Evolutionary conservation across 1,140 invertebrate genomes (phyloP).

Genomic region (Drosophila mauritiana): DNA sequence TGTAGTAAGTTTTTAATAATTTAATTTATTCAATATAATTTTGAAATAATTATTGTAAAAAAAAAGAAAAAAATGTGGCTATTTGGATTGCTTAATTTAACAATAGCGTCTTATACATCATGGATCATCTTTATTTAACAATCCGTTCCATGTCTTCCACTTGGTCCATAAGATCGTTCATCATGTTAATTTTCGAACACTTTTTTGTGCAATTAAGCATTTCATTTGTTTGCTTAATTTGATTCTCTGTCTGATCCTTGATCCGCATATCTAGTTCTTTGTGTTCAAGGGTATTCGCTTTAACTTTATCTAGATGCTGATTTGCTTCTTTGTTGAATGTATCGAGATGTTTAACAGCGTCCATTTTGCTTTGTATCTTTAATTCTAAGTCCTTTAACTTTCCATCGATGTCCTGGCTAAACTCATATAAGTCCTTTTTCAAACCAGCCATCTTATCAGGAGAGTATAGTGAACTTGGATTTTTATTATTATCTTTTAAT

Average conservation of each 20-base stretch:
- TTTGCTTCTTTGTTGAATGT: background rate
- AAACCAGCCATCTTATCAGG: background rate
- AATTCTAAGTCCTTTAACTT: background rate
- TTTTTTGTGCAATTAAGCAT: slow-evolving; percentile 7
- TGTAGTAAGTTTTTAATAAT: no score
- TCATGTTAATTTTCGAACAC: slow-evolving; percentile 19
- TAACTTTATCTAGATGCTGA: background rate
- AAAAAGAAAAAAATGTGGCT: no score
- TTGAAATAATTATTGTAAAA: no score
- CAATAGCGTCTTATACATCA: no score
- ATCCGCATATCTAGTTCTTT: slow-evolving; percentile 13
- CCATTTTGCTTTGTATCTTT: background rate
- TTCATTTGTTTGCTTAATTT: background rate
- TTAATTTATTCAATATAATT: no score
- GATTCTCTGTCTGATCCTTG: slow-evolving; percentile 1
- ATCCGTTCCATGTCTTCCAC: slow-evolving; percentile 33
- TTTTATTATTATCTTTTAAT: background rate
- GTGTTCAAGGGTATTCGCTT: background rate
- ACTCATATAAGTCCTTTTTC: background rate
- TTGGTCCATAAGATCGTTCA: slow-evolving; percentile 40
- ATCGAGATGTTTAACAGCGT: slow-evolving; percentile 2
- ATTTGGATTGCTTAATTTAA: no score
- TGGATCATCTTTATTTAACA: background rate
- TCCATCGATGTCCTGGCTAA: background rate
- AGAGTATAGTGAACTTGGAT: background rate